phyloP scores from a whole-genome alignment of 2,888 invertebrate genomes.

The Malacosoma neustria region DNA sequence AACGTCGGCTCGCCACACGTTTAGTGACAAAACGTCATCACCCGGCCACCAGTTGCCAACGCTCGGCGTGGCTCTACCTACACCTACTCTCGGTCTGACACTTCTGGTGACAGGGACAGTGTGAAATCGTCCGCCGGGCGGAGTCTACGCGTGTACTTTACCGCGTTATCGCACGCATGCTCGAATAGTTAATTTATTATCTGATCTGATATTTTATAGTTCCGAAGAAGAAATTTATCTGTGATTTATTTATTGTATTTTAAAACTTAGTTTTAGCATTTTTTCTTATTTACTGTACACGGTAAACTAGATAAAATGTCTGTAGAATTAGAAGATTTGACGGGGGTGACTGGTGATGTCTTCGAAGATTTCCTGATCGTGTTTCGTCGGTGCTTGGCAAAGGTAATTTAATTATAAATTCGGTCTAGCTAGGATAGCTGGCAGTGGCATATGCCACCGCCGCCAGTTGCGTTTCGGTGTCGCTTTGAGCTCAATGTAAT shows the following conservation, averaged over 20 bases:
- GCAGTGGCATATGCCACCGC: slow-evolving; percentile 13
- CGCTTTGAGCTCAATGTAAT: slow-evolving; percentile 19
- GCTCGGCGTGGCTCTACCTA: too few species aligned
- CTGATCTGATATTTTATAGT: slow-evolving; percentile 48
- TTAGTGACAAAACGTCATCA: slow-evolving; percentile 32
- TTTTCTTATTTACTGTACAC: slow-evolving; percentile 24
- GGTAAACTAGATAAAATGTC: slow-evolving; percentile 69
- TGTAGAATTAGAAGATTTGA: slow-evolving; percentile 78
- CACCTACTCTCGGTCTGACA: slow-evolving; percentile 5
- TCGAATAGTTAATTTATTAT: slow-evolving; percentile 38
- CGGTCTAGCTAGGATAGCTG: slow-evolving; percentile 31
- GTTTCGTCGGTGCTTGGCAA: slow-evolving; percentile 80
- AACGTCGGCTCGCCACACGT: slow-evolving; percentile 17
- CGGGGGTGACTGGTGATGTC: slow-evolving; percentile 79
- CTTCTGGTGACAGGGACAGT: slow-evolving; percentile 26
- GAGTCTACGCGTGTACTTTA: slow-evolving; percentile 27
- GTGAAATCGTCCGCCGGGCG: slow-evolving; percentile 36
- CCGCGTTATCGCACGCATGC: slow-evolving; percentile 30
- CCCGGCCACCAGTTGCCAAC: slow-evolving; percentile 9
- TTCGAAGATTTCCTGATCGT: slow-evolving; percentile 83
- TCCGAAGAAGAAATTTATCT: slow-evolving; percentile 54
- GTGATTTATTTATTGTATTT: slow-evolving; percentile 45
- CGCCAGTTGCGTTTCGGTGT: slow-evolving; percentile 29
- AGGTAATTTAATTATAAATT: slow-evolving; percentile 76
- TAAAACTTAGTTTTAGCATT: slow-evolving; percentile 11